These are phyloP conservation scores for Podargus strigoides DNA, from an alignment of 2,797 vertebrate genomes.

Conservation along the genomic window DNA sequence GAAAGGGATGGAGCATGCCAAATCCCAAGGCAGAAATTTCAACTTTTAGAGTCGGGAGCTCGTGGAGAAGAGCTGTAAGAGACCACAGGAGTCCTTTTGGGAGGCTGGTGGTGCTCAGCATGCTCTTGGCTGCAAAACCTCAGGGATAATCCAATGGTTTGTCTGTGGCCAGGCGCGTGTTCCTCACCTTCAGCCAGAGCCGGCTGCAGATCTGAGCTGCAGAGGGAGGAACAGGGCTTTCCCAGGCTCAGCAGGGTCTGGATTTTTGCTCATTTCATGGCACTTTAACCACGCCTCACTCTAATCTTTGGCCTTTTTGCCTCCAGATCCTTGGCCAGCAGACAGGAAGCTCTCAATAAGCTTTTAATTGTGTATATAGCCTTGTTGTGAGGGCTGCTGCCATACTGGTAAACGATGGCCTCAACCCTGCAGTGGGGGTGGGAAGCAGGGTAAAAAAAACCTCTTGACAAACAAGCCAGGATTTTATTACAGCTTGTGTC, in stretches of 20 bases:
- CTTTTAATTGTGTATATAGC: background rate
- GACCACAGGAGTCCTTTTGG: background rate
- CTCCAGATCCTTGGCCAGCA: background rate
- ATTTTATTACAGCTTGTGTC: background rate
- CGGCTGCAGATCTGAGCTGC: background rate
- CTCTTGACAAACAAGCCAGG: background rate
- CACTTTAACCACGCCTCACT: background rate
- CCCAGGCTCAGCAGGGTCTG: background rate
- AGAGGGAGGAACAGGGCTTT: background rate
- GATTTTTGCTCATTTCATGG: background rate
- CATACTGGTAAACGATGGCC: background rate
- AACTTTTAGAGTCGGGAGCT: background rate
- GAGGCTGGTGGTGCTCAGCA: background rate
- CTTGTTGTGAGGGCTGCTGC: background rate
- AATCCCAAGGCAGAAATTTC: background rate
- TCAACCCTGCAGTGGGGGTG: background rate
- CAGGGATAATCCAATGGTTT: background rate
- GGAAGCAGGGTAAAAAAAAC: background rate
- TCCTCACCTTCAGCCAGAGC: background rate
- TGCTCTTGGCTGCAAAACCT: background rate
- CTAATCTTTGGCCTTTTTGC: background rate
- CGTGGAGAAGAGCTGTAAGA: background rate
- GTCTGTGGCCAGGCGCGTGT: rapidly evolving
- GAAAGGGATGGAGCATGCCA: background rate
- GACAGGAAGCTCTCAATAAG: background rate